Evolutionary conservation across 2,797 vertebrate genomes (phyloP).

Genomic region (Halcyon chelicuti): DNA sequence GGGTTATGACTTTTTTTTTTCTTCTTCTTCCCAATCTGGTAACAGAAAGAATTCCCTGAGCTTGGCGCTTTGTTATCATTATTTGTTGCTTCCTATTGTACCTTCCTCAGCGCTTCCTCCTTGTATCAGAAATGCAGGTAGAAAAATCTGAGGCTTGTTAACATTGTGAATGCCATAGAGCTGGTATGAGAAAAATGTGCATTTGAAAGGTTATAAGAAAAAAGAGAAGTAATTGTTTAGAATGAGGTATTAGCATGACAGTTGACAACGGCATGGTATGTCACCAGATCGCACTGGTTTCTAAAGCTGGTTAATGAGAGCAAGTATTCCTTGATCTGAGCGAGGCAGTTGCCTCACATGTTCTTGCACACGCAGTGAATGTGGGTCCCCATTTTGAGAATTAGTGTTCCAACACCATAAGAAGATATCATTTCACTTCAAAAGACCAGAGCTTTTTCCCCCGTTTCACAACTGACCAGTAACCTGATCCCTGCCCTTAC

Average conservation of each 20-base stretch:
- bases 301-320: neutral
- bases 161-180: neutral
- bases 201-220: conserved; percentile 60
- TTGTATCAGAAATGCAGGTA: neutral
- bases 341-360: neutral
- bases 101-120: neutral
- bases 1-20: neutral
- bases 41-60: conserved; percentile 20
- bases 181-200: conserved; percentile 49
- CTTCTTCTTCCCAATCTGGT: neutral
- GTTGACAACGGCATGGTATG: neutral
- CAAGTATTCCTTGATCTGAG: neutral
- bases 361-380: neutral
- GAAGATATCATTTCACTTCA: neutral
- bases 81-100: conserved; percentile 46
- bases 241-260: conserved; percentile 57
- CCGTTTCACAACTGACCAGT: neutral
- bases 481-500: neutral
- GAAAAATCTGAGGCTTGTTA: conserved; percentile 6
- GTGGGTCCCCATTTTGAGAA: neutral
- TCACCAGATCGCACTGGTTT: neutral
- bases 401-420: neutral
- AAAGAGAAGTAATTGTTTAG: neutral
- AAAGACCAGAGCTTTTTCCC: neutral
- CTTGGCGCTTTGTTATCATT: conserved; percentile 7